A percentile compares a stretch with the other conserved stretches of the same genome.
Conservation (phyloP, 2,888 invertebrate species). For the Pristionchus entomophagus region DNA sequence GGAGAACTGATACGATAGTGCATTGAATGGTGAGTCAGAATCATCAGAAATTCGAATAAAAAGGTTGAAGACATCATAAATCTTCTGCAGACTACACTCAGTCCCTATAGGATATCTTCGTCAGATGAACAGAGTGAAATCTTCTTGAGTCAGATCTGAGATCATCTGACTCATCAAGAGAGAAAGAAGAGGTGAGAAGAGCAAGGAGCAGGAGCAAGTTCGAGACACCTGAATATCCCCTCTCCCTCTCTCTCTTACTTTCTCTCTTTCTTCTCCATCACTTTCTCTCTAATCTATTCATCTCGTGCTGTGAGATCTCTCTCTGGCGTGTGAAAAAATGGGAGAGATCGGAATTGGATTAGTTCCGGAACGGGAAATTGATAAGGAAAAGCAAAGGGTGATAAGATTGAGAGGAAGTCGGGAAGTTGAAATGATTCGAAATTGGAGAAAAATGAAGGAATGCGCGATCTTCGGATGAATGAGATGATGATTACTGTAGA, state of each 20-base stretch:
- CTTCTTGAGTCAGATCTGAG: too few species aligned
- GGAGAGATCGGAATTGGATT: not conserved
- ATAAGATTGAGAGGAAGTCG: not conserved
- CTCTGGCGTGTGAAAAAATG: not conserved
- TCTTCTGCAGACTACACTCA: too few species aligned
- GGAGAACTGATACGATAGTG: too few species aligned
- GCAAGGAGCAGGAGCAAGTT: not conserved
- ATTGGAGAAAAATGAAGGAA: not conserved
- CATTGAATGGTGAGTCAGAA: too few species aligned
- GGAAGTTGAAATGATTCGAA: not conserved
- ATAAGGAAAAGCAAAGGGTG: not conserved
- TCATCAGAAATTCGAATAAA: too few species aligned
- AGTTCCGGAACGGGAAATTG: slow-evolving; percentile 11
- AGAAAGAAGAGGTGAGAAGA: not conserved
- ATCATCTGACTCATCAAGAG: not conserved
- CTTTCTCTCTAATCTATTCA: slow-evolving; percentile 31
- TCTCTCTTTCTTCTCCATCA: not conserved
- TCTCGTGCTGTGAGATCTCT: not conserved
- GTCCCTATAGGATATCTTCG: too few species aligned
- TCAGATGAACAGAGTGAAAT: too few species aligned
- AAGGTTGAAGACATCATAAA: too few species aligned
- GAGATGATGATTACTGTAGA: too few species aligned
- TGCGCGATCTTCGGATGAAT: too few species aligned
- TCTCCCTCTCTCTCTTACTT: not conserved
- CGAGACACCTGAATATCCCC: not conserved